phyloP scores from a whole-genome alignment of 2,888 invertebrate genomes.

The Dasysyrphus albostriatus region DNA sequence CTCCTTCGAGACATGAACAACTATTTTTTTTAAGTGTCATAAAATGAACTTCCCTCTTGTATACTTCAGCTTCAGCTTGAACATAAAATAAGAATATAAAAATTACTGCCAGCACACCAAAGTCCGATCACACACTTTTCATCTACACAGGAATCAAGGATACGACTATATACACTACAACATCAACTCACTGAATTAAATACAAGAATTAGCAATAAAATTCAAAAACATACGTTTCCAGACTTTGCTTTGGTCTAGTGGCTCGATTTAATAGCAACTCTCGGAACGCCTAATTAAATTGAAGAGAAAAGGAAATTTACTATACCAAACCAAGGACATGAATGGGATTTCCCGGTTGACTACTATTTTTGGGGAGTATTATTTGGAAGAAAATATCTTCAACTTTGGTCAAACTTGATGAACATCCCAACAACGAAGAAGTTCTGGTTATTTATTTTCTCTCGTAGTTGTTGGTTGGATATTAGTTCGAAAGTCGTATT shows the following conservation, averaged over 20 bases:
- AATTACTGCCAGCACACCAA: neutral
- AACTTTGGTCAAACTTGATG: slow-evolving; percentile 4
- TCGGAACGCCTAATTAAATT: slow-evolving; percentile 13
- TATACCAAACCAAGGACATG: neutral
- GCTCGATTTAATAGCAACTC: slow-evolving; percentile 19
- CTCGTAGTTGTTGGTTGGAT: neutral
- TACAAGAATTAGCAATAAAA: slow-evolving; percentile 24
- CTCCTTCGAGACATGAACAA: neutral
- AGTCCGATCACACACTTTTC: neutral
- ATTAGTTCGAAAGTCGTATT: neutral
- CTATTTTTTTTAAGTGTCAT: neutral
- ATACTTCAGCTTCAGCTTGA: neutral
- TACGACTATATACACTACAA: neutral
- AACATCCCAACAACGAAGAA: neutral
- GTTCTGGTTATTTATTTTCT: neutral
- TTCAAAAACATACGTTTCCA: slow-evolving; percentile 15
- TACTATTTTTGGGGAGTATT: neutral
- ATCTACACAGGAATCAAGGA: slow-evolving; percentile 15
- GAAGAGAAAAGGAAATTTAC: neutral
- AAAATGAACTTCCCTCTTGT: neutral
- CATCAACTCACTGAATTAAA: slow-evolving; percentile 15
- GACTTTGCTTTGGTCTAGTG: neutral
- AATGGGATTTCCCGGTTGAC: neutral
- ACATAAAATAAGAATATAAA: neutral
- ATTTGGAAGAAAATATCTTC: slow-evolving; percentile 2